Evolutionary conservation across 2,888 invertebrate genomes (phyloP).

Genomic region (Cancer borealis): DNA sequence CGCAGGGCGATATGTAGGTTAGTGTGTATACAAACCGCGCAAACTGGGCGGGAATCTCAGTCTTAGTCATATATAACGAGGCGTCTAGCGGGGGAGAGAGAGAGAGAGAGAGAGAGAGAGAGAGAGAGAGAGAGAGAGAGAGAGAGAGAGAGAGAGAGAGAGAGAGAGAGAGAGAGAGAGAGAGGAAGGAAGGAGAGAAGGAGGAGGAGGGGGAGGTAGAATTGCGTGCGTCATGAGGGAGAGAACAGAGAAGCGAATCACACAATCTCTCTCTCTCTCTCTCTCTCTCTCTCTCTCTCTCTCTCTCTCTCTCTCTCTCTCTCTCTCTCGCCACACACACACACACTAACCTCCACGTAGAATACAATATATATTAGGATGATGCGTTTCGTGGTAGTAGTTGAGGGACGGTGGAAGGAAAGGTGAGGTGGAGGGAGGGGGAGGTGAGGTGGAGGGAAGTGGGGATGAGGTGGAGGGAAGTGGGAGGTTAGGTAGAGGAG

Average conservation of each 20-base stretch:
- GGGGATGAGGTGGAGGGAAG: not conserved
- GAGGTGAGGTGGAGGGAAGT: not conserved
- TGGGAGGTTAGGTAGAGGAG: not conserved
- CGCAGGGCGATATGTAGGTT: not conserved
- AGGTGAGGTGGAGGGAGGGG: not conserved
- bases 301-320: not conserved
- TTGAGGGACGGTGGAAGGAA: not conserved
- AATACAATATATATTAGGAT: not conserved
- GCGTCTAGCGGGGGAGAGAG: not conserved
- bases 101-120: not conserved
- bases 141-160: not conserved
- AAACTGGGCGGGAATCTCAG: not conserved
- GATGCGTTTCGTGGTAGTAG: not conserved
- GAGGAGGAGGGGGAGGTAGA: not conserved
- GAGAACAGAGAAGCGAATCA: not conserved
- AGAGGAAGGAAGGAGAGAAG: not conserved
- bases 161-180: not conserved
- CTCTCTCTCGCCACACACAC: not conserved
- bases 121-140: not conserved
- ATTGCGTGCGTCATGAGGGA: conserved; percentile 8
- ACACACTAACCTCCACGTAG: not conserved
- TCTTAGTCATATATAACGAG: not conserved
- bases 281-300: conserved; percentile 1
- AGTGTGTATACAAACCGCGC: not conserved
- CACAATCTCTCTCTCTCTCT: not conserved